Percentiles rank a stretch among this genome's conserved stretches.
These are phyloP conservation scores for Bombycilla garrulus DNA, from an alignment of 2,113 vertebrate species.

Conservation along the genomic window DNA sequence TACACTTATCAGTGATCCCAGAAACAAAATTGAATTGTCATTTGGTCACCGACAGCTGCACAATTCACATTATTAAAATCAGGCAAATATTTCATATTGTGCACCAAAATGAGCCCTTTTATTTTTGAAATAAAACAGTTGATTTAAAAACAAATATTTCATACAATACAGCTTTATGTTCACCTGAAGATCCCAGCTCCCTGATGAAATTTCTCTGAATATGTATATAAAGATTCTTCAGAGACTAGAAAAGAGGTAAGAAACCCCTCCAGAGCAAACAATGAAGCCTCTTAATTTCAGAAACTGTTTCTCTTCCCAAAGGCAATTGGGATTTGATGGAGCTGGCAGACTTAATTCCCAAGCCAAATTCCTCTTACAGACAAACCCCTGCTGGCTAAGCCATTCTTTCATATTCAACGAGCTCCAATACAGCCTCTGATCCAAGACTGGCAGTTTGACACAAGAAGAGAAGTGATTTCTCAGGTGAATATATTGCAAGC, in stretches of 20 bases:
- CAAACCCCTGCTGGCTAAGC: conserved; percentile 37
- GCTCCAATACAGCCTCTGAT: conserved; percentile 20
- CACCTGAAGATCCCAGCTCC: neutral
- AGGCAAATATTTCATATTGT: neutral
- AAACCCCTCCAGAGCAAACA: conserved; percentile 17
- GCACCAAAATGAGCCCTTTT: neutral
- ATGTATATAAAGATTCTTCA: neutral
- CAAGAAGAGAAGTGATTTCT: conserved; percentile 28
- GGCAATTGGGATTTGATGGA: conserved; percentile 12
- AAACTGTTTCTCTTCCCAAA: conserved; percentile 1
- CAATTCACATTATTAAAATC: neutral
- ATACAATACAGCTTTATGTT: neutral
- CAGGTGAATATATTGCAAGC: conserved; percentile 23
- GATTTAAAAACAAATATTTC: neutral
- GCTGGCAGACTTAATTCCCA: conserved; percentile 46
- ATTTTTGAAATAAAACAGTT: neutral
- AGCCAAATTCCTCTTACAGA: conserved; percentile 37
- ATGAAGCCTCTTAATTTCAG: conserved; percentile 25
- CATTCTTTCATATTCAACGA: conserved; percentile 1
- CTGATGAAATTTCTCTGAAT: neutral
- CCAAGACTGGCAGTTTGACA: conserved; percentile 46
- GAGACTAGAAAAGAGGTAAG: neutral
- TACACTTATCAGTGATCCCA: neutral
- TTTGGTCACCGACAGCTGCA: neutral
- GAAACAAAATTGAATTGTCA: conserved; percentile 20